phyloP scores from a whole-genome alignment of 2,113 vertebrate genomes.

The Menidia beryllina region DNA sequence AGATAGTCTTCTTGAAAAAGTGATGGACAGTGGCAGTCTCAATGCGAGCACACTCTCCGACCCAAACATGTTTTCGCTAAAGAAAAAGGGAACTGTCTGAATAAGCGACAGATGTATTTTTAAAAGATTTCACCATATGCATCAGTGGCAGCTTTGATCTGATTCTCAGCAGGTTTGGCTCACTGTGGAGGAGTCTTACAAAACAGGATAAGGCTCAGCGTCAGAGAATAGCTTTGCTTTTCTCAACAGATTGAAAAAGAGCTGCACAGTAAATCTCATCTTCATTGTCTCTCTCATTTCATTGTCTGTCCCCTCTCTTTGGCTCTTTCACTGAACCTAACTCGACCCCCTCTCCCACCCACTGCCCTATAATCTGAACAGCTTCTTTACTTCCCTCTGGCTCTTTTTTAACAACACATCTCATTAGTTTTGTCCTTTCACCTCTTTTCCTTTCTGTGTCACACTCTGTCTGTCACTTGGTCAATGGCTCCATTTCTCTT shows the following conservation, averaged over 20 bases:
- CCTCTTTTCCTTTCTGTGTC: conserved; percentile 13
- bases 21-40: conserved; percentile 36
- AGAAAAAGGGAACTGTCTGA: conserved; percentile 37
- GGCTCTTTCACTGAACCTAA: conserved; percentile 16
- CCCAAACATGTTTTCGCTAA: conserved; percentile 38
- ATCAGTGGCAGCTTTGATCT: conserved; percentile 67
- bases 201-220: conserved; percentile 69
- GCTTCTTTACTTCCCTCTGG: conserved; percentile 21
- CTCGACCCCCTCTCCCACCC: conserved; percentile 35
- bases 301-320: conserved; percentile 36
- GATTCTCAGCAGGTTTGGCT: conserved; percentile 67
- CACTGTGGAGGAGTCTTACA: conserved; percentile 59
- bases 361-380: conserved; percentile 38
- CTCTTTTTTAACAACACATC: conserved; percentile 28
- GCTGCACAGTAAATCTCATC: conserved; percentile 62
- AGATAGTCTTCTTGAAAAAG: not conserved
- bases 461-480: not conserved
- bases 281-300: conserved; percentile 49
- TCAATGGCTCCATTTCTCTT: conserved; percentile 9
- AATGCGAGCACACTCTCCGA: conserved; percentile 16
- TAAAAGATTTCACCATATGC: conserved; percentile 56
- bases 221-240: conserved; percentile 69
- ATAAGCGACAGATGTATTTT: conserved; percentile 66
- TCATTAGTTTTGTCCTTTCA: conserved; percentile 24
- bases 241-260: conserved; percentile 67